phyloP scores from a whole-genome alignment of 1,140 invertebrate species.

The Odontomachus brunneus region DNA sequence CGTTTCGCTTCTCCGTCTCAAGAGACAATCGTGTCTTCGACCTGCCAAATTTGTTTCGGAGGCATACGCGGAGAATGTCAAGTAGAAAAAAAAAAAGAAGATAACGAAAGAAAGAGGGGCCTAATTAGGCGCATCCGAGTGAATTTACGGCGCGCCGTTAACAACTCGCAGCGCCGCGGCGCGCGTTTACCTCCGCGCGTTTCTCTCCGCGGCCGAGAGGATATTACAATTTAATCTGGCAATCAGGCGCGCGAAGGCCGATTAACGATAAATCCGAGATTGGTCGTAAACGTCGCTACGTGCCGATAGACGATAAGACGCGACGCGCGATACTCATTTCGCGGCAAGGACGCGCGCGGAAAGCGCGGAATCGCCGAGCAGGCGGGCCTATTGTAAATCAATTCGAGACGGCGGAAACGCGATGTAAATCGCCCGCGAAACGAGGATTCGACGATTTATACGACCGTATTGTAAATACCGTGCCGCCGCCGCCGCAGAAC shows the following conservation, averaged over 20 bases:
- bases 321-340: conserved; percentile 54
- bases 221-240: conserved; percentile 65
- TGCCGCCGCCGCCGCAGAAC: conserved; percentile 9
- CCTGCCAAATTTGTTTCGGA: conserved; percentile 16
- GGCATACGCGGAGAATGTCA: neutral
- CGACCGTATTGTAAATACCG: conserved; percentile 66
- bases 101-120: neutral
- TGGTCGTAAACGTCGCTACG: conserved; percentile 66
- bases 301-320: conserved; percentile 66
- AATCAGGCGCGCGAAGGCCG: conserved; percentile 30
- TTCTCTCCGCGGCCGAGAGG: conserved; percentile 22
- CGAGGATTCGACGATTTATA: conserved; percentile 74
- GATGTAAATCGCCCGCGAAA: conserved; percentile 69
- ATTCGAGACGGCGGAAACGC: conserved; percentile 73
- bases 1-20: too few relatives aligned
- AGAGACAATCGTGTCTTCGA: neutral
- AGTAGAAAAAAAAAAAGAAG: conserved; percentile 4
- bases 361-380: conserved; percentile 38
- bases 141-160: conserved; percentile 59
- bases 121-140: conserved; percentile 20
- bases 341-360: conserved; percentile 40
- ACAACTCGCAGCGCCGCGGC: neutral
- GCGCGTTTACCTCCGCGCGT: conserved; percentile 23
- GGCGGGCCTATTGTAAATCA: conserved; percentile 75
- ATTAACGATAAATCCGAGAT: conserved; percentile 74